Percentiles rank a stretch among this genome's conserved stretches.
Conservation (phyloP, 2,113 vertebrate species). For the Okapia johnstoni region DNA sequence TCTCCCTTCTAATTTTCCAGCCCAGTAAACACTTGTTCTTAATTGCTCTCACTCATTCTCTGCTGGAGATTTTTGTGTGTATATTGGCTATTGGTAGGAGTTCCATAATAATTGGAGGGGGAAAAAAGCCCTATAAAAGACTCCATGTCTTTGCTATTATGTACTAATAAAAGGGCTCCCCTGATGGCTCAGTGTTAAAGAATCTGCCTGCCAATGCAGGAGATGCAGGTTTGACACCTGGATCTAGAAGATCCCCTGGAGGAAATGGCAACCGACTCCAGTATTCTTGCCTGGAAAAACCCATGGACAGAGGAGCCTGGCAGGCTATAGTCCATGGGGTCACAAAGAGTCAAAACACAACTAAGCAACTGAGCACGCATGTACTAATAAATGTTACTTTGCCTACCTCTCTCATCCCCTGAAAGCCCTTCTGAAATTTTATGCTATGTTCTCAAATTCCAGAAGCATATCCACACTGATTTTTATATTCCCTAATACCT, state of each 20-base stretch:
- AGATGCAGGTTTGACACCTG: not conserved
- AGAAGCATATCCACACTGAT: not conserved
- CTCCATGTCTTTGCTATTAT: not conserved
- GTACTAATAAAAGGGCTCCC: not conserved
- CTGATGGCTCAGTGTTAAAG: not conserved
- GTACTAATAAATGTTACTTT: not conserved
- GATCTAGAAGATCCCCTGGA: not conserved
- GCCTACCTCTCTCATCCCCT: not conserved
- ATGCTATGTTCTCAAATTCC: not conserved
- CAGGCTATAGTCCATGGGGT: not conserved
- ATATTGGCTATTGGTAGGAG: conserved; percentile 4
- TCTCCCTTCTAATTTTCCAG: conserved; percentile 1
- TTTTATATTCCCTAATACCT: not conserved
- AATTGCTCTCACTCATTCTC: conserved; percentile 30
- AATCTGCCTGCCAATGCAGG: not conserved
- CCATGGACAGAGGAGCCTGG: not conserved
- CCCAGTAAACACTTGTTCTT: conserved; percentile 47
- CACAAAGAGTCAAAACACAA: not conserved
- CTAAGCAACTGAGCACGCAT: not conserved
- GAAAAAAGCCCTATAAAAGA: not conserved
- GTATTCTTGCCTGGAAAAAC: not conserved
- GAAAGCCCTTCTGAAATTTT: not conserved
- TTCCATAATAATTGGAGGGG: not conserved
- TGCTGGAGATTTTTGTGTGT: conserved; percentile 28
- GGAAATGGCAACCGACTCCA: not conserved